Evolutionary conservation across 2,113 vertebrate genomes (phyloP), one percentile per base, ranked within the genome.

Genomic region (Puffinus mauretanicus): DNA sequence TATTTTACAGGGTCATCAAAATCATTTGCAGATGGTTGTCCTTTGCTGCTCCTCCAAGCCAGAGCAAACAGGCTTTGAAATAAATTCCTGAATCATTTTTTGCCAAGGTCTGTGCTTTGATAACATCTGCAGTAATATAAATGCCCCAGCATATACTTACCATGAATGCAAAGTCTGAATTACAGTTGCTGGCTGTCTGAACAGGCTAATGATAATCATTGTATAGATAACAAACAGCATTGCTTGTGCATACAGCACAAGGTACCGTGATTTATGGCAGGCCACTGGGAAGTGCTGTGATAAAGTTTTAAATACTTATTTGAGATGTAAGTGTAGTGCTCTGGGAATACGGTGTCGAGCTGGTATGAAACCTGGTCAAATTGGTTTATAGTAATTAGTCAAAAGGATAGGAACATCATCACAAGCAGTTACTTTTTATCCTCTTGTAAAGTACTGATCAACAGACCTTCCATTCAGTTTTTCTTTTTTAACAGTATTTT

Each of bases 51-150:
- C 60, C 76, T 44, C 49, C 58, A 49, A 80, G 72, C 72, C 88
- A 75, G 76, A 88, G 87, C 82, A 64, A 93, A 82, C 34, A 62
- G 67, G 38, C 82, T 95, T 93, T 83, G 66, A 64, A 92, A 95
- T 47, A 88, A 88, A 86, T 88, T 78, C 90, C 69, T 40, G 51
- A 55, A 58, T 90, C 16, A 2, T 80, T 84, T 90, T 92, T 83
- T 80, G 24, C 60, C 73, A 58, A 95, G 89, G 85, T 81, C 75
- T 93, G 72, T 62, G 61, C 88, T 93, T 69, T 66, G 94, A 95
- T 96, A 95, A 91, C 82, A 86, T 96, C 94, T 96, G 93, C 76
- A 88, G 92, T 13, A 6, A 51, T 25, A 42, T 0, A 75, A 88
- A 70, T 14, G 82, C 64, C 76, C 81, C 7, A 3, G 42, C 1